Evolutionary conservation across 2,113 vertebrate genomes (phyloP).

Genomic region (Vombatus ursinus): DNA sequence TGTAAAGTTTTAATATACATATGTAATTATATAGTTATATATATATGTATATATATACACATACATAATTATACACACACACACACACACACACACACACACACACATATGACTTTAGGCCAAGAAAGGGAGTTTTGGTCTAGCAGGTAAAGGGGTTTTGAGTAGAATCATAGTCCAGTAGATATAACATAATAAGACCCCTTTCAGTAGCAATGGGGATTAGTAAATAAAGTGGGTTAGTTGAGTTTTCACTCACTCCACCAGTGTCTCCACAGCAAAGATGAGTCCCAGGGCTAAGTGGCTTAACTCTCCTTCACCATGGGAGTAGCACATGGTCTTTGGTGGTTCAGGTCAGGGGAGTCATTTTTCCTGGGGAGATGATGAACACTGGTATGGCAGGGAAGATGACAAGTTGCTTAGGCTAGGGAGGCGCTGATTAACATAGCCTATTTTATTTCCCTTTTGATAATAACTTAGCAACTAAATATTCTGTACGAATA

Average conservation of each 20-base stretch:
- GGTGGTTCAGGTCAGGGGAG: background rate
- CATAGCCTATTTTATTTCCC: background rate
- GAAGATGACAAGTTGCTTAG: background rate
- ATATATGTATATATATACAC: too few species aligned
- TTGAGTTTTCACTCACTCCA: background rate
- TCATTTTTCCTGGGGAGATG: background rate
- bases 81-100: too few species aligned
- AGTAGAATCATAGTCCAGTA: background rate
- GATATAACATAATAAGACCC: background rate
- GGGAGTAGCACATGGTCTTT: background rate
- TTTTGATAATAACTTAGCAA: background rate
- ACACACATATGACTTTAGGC: background rate
- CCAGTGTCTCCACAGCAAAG: background rate
- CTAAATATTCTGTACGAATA: background rate
- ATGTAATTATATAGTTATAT: too few species aligned
- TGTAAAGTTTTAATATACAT: too few species aligned
- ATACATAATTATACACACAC: too few species aligned
- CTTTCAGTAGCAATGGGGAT: background rate
- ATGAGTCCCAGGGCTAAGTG: background rate
- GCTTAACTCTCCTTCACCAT: background rate
- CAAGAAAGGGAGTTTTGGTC: background rate
- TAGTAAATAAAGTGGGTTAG: background rate
- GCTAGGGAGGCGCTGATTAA: background rate
- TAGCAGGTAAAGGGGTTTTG: background rate
- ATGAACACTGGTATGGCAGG: background rate